A percentile compares a stretch with the other conserved stretches of the same genome.
Evolutionary conservation across 23 tunicate genomes (phyloP).

Genomic region (Halocynthia aurantium): DNA sequence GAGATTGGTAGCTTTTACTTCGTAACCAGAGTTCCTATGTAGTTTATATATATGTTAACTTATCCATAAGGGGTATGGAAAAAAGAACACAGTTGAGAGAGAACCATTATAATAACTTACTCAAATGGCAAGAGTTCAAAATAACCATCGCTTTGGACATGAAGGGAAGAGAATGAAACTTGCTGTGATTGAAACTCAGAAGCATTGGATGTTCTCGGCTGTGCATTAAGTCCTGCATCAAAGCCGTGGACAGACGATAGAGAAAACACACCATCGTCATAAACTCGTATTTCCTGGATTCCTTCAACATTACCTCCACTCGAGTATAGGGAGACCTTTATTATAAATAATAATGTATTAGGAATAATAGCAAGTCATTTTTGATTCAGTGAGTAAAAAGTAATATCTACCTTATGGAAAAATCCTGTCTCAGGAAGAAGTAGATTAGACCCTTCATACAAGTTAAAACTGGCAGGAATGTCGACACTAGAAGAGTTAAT

Average conservation of each 20-base stretch:
- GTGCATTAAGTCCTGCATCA: constrained; percentile 13
- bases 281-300: constrained; percentile 19
- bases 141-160: constrained; percentile 4
- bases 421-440: constrained; percentile 17
- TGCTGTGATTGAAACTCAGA: not conserved
- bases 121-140: not conserved
- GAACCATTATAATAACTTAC: constrained; percentile 10
- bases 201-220: not conserved
- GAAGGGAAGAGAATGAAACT: constrained; percentile 1
- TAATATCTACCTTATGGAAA: constrained; percentile 18
- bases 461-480: constrained; percentile 26
- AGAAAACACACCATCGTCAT: constrained; percentile 15
- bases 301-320: constrained; percentile 22
- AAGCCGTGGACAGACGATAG: constrained; percentile 2
- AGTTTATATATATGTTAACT: no score
- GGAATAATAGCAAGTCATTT: no score
- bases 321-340: constrained; percentile 2
- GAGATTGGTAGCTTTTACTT: constrained; percentile 7
- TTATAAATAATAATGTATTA: no score
- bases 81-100: no score
- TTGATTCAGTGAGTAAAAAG: no score
- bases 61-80: no score
- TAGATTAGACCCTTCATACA: constrained; percentile 30
- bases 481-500: constrained; percentile 16
- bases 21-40: not conserved